A percentile compares a stretch with the other conserved stretches of the same genome.
These are phyloP conservation scores for Progne subis DNA, from an alignment of 2,113 vertebrate genomes.

Conservation along the genomic window DNA sequence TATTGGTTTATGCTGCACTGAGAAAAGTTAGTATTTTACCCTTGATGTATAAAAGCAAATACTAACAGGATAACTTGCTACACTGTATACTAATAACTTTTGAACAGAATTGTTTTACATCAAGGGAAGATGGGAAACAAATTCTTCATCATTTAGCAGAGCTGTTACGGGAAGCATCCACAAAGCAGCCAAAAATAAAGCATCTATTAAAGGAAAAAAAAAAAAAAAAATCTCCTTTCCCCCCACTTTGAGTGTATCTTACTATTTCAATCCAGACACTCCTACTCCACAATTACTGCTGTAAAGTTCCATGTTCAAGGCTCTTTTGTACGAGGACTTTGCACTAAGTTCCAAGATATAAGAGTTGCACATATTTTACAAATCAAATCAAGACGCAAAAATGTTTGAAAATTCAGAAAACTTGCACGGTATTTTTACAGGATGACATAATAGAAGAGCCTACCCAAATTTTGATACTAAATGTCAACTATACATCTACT, in stretches of 20 bases:
- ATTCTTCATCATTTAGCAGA: not conserved
- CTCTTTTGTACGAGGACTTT: not conserved
- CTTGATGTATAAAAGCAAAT: not conserved
- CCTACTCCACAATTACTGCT: not conserved
- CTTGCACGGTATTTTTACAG: not conserved
- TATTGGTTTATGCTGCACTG: not conserved
- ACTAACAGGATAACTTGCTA: not conserved
- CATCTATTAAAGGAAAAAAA: not conserved
- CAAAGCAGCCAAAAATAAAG: not conserved
- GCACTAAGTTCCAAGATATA: not conserved
- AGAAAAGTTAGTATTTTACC: not conserved
- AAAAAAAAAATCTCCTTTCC: not conserved
- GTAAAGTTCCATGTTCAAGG: not conserved
- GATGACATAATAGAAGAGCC: not conserved
- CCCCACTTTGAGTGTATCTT: not conserved
- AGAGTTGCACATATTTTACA: not conserved
- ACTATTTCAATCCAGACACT: not conserved
- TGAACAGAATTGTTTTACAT: not conserved
- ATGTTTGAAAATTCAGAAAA: not conserved
- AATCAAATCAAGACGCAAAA: not conserved
- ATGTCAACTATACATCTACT: not conserved
- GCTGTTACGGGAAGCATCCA: fast-evolving
- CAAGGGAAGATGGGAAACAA: not conserved
- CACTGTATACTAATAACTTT: not conserved
- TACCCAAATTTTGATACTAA: not conserved